Evolutionary conservation across 2,113 vertebrate species (phyloP).

Genomic region (Bolborhynchus lineola): DNA sequence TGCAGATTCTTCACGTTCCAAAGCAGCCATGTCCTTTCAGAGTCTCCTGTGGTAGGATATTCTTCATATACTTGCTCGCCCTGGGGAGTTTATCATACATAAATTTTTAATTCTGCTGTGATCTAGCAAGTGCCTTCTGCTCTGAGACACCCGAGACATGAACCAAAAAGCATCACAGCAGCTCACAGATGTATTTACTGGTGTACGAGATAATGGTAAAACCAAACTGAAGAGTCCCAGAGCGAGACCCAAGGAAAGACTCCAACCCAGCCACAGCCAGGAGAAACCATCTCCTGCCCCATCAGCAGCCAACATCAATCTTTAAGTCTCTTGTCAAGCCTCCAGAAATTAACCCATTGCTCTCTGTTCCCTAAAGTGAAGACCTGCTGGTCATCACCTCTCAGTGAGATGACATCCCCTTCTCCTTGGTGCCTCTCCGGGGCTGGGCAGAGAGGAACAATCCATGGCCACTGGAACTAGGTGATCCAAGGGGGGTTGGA

Average conservation of each 20-base stretch:
- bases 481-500: neutral
- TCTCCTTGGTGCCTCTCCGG: neutral
- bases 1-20: neutral
- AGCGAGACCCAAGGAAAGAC: neutral
- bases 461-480: neutral
- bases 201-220: neutral
- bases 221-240: neutral
- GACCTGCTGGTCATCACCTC: neutral
- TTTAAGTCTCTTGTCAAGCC: no score
- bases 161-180: neutral
- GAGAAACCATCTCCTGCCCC: neutral
- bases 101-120: neutral
- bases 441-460: neutral
- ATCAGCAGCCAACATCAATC: neutral
- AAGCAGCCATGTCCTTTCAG: neutral
- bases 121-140: neutral
- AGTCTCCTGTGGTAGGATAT: neutral
- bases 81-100: neutral
- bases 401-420: neutral
- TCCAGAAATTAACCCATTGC: neutral
- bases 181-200: neutral
- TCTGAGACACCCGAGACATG: neutral
- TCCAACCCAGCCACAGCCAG: neutral
- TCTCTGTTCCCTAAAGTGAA: accelerated
- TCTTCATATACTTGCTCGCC: accelerated